Conservation (phyloP, 2,888 invertebrate genomes). For the Vannuccia rotundouncinata region DNA sequence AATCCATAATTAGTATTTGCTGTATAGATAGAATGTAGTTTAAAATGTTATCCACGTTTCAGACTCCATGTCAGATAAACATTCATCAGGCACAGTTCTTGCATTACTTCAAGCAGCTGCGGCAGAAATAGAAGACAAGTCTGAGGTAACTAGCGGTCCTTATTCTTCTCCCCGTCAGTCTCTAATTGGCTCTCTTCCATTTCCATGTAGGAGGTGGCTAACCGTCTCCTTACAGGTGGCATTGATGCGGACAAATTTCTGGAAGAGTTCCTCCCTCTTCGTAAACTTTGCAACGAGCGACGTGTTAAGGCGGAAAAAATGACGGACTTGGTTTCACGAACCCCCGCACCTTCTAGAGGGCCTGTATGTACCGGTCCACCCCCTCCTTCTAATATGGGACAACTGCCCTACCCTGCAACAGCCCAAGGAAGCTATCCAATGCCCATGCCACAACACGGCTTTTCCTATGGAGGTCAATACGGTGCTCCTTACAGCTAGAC, state of each 20-base stretch:
- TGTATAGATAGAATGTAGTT: too few relatives aligned
- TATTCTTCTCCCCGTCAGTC: background rate
- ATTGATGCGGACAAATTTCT: slow-evolving; percentile 12
- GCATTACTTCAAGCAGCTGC: background rate
- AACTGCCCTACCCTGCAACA: background rate
- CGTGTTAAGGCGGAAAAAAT: slow-evolving; percentile 2
- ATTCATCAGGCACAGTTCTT: background rate
- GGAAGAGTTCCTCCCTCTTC: background rate
- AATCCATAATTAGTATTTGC: too few relatives aligned
- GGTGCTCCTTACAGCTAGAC: too few relatives aligned
- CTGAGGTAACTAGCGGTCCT: background rate
- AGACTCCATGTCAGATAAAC: background rate
- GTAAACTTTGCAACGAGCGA: slow-evolving; percentile 1
- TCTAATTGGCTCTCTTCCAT: background rate
- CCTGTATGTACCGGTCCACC: background rate
- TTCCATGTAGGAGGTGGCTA: background rate
- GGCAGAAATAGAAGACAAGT: background rate
- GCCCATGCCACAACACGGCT: background rate
- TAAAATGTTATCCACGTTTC: background rate
- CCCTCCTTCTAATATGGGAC: background rate
- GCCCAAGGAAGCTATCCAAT: background rate
- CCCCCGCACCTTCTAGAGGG: background rate
- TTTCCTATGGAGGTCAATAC: too few relatives aligned
- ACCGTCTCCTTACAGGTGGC: background rate
- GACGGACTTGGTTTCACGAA: background rate